Base-by-base conservation (phyloP, 2,888 invertebrate species). In the Euzophera pinguis region DNA sequence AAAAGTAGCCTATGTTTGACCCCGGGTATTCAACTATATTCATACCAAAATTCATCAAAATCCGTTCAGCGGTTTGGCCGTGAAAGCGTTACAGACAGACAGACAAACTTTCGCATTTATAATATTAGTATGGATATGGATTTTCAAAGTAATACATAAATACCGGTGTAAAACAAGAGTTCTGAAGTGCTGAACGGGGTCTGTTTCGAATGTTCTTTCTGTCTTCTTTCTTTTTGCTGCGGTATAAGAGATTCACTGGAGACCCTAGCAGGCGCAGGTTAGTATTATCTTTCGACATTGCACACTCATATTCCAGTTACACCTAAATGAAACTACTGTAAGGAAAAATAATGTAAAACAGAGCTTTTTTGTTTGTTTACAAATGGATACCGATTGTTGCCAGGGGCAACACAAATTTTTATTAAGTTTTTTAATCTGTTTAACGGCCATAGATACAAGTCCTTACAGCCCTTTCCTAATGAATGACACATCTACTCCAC, bases 241-340 rank as follows among this genome's bases (percentile, higher is more conserved):
- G 75, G 53, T 87, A 84, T 0, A 82, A 78, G 34, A 90, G 71
- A 62, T 89, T 89, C 53, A 90, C 88, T 56, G 89, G 90, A 39
- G 90, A 89, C 57, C 90, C 90, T 37, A 85, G 70, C 52, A 90
- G 75, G 60, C 90, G 80, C 60, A 90, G 65, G 57, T 82, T 88
- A 60, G 75, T 70, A 61, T 78, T 87, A 66, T 90, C 89, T 69
- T 88, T 89, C 65, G 90, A 89, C 89, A 89, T 90, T 75, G 75
- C 79, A 78, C 67, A 63, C 39, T 29, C 49, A 49, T 49, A 45
- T 45, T 45, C 45, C 29, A 14, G 4, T n/a, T 14, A 45, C 22
- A 32, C 22, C 22, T 5, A 22, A 5, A 22, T 22, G 5, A 22
- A 22, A 22, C 5, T 5, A 2, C 2, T 5, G 22, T 35, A 16